Evolutionary conservation across 2,113 vertebrate genomes (phyloP).

Genomic region (Hippocampus barbouri): DNA sequence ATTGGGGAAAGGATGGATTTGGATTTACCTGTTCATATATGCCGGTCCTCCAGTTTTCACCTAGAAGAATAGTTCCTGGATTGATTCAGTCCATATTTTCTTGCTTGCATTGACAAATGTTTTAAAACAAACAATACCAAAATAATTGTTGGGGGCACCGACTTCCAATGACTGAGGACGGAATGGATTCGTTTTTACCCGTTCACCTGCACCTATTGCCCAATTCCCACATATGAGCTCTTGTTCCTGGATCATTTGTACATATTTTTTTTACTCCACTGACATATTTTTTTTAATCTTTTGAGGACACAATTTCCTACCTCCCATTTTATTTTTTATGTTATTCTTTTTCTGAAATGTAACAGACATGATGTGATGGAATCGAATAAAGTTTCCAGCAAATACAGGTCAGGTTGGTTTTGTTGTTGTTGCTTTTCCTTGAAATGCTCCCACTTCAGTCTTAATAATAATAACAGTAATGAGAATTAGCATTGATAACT

Average conservation of each 20-base stretch:
- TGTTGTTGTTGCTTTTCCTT: neutral
- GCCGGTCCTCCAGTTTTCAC: too few relatives aligned
- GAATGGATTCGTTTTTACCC: neutral
- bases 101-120: neutral
- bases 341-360: conserved; percentile 19
- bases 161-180: too few relatives aligned
- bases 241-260: conserved; percentile 31
- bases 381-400: conserved; percentile 60
- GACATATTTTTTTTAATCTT: conserved; percentile 44
- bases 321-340: neutral
- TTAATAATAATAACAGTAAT: neutral
- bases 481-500: neutral
- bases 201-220: conserved; percentile 25
- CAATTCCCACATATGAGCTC: conserved; percentile 59
- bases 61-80: too few relatives aligned
- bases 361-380: conserved; percentile 28
- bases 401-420: neutral
- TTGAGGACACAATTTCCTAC: conserved; percentile 17
- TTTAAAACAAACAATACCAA: too few relatives aligned
- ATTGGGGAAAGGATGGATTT: too few relatives aligned
- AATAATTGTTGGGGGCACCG: too few relatives aligned
- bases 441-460: neutral
- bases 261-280: conserved; percentile 42
- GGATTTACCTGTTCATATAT: too few relatives aligned
- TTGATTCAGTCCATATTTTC: neutral